Base-by-base conservation (phyloP, 2,888 invertebrate genomes). In the Chesias legatella region DNA sequence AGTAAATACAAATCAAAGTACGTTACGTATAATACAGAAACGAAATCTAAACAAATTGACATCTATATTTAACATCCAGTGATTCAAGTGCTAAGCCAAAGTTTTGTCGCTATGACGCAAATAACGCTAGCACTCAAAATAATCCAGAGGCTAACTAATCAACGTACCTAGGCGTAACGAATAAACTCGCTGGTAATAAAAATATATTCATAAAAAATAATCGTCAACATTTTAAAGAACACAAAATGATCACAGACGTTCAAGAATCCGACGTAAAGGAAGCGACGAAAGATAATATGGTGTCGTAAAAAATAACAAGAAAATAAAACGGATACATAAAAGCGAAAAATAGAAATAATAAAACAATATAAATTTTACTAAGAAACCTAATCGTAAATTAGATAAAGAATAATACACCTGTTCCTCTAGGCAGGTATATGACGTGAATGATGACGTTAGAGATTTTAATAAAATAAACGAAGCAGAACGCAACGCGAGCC, bases 41-140 rank as follows among this genome's bases (percentile, higher is more conserved):
- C 63, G 65, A 67, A 74, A 75, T 60, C 64, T 60, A 71, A 71
- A 74, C 65, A 74, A 73, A 68, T 62, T 64, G 67, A 10, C 38
- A 33, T 67, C 67, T 80, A 74, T 73, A 71, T 68, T 72, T 77
- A 73, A 48, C 58, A 43, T 60, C 54, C 48, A 63, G 63, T 63
- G 58, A 56, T 66, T 63, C 56, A 55, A 45, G 54, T 58, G 58
- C 47, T 47, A 56, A 68, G 72, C 72, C 76, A 79, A 78, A 60
- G 47, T 56, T 49, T 56, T 58, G 61, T 63, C 57, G 60, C 58
- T 55, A 58, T 70, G 70, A 70, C 68, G 68, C 57, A 68, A 71
- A 67, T 67, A 66, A 48, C 44, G 41, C 51, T 43, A 58, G 51
- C 48, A 48, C 31, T 34, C 31, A 44, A 33, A 23, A 30, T 35